A percentile compares a stretch with the other conserved stretches of the same genome.
Evolutionary conservation across 2,888 invertebrate genomes (phyloP).

Genomic region (Drosophila meridionalis): DNA sequence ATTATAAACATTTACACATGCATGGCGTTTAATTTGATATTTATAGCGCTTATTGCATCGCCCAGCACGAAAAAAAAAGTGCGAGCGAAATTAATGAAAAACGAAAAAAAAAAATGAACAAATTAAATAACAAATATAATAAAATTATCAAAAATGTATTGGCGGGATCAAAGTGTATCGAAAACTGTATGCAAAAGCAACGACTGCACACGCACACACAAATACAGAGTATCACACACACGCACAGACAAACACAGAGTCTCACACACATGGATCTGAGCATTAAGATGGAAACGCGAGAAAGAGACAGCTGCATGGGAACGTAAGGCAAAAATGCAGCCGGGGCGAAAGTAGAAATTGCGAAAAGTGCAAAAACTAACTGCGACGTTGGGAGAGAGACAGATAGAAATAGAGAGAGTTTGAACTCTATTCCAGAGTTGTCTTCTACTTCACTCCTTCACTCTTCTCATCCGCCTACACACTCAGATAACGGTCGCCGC

Average conservation of each 20-base stretch:
- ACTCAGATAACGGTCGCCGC: conserved; percentile 63
- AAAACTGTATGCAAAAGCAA: conserved; percentile 61
- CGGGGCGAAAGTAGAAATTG: conserved; percentile 39
- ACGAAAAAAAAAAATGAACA: conserved; percentile 14
- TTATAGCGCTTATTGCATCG: conserved; percentile 81
- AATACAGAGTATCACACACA: conserved; percentile 8
- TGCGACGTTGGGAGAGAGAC: conserved; percentile 45
- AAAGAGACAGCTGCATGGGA: conserved; percentile 22
- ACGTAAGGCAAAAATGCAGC: conserved; percentile 12
- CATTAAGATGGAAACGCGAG: conserved; percentile 13
- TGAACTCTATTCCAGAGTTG: conserved; percentile 4
- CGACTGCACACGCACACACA: conserved; percentile 29
- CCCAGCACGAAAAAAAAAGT: conserved; percentile 34
- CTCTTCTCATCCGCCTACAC: conserved; percentile 35
- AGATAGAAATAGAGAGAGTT: neutral
- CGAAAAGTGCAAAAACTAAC: conserved; percentile 49
- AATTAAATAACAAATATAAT: conserved; percentile 65
- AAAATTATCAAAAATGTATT: conserved; percentile 79
- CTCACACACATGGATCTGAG: neutral
- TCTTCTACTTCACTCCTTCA: neutral
- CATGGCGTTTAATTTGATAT: conserved; percentile 67
- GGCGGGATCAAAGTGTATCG: conserved; percentile 83
- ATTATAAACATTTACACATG: conserved; percentile 53
- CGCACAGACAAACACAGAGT: neutral
- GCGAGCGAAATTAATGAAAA: conserved; percentile 56